Percentiles rank a stretch among this genome's conserved stretches.
These are phyloP conservation scores for Sardina pilchardus DNA, from an alignment of 2,113 vertebrate genomes.

Conservation along the genomic window DNA sequence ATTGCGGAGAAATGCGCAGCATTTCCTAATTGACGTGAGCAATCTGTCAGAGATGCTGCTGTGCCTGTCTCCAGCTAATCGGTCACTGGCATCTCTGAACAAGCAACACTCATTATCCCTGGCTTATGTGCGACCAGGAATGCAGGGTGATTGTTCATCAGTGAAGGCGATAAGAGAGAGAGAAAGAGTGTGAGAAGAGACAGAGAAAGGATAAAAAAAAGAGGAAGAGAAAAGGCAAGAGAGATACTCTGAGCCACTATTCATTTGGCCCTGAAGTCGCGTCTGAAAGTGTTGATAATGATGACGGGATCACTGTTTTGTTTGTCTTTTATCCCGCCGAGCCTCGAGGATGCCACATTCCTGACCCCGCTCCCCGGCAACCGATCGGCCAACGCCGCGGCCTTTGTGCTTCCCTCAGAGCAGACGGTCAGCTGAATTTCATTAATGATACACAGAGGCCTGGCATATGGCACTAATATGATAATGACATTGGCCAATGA, in stretches of 20 bases:
- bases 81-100: conserved; percentile 25
- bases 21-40: conserved; percentile 73
- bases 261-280: neutral
- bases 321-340: conserved; percentile 25
- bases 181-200: conserved; percentile 46
- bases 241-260: neutral
- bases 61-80: neutral
- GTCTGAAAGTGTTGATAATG: conserved; percentile 6
- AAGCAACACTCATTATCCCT: conserved; percentile 43
- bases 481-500: conserved; percentile 19
- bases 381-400: neutral
- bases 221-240: conserved; percentile 7
- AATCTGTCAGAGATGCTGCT: conserved; percentile 22
- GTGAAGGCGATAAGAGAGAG: conserved; percentile 40
- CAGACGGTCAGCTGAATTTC: neutral
- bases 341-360: conserved; percentile 21
- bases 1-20: conserved; percentile 67
- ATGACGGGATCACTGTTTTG: conserved; percentile 30
- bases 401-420: conserved; percentile 1
- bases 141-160: conserved; percentile 37
- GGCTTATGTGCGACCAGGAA: conserved; percentile 35
- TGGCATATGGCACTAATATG: conserved; percentile 8
- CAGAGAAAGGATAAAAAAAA: conserved; percentile 24
- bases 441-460: neutral
- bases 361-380: conserved; percentile 31